These are phyloP conservation scores for Teleogryllus oceanicus DNA, from an alignment of 2,888 invertebrate species.

Conservation along the genomic window DNA sequence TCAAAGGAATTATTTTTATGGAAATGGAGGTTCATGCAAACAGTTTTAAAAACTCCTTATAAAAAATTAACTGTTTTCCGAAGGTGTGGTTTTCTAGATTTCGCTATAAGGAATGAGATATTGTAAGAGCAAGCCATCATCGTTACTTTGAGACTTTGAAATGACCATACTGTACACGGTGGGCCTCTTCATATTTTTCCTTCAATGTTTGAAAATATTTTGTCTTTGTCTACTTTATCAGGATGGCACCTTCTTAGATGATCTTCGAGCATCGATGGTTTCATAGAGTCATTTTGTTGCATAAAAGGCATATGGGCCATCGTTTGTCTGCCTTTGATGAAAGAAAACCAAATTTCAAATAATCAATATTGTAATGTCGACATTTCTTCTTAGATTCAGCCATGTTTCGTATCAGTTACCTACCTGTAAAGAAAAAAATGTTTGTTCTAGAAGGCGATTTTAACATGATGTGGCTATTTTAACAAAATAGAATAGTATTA, in stretches of 20 bases:
- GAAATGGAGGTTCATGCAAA: too few species aligned
- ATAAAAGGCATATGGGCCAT: constrained; percentile 26
- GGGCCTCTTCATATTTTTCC: constrained; percentile 35
- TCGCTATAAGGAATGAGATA: constrained; percentile 41
- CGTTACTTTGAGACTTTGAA: constrained; percentile 38
- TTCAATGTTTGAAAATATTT: constrained; percentile 40
- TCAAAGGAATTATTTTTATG: too few species aligned
- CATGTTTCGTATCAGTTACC: constrained; percentile 22
- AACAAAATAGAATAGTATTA: too few species aligned
- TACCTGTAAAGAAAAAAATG: not conserved
- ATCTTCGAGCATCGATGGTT: constrained; percentile 41
- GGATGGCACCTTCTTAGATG: constrained; percentile 41
- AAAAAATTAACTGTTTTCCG: constrained; percentile 36
- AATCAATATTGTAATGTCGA: constrained; percentile 36
- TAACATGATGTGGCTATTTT: too few species aligned
- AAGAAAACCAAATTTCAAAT: constrained; percentile 36
- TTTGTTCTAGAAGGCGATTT: too few species aligned
- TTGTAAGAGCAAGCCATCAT: constrained; percentile 40
- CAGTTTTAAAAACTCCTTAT: too few species aligned
- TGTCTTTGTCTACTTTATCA: constrained; percentile 40
- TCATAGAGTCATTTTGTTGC: constrained; percentile 32
- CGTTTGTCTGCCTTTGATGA: constrained; percentile 30
- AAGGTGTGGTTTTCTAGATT: constrained; percentile 43
- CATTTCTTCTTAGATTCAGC: constrained; percentile 36
- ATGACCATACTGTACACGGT: constrained; percentile 38